Conservation (phyloP, 1,140 invertebrate genomes). For the Zaprionus ghesquierei region DNA sequence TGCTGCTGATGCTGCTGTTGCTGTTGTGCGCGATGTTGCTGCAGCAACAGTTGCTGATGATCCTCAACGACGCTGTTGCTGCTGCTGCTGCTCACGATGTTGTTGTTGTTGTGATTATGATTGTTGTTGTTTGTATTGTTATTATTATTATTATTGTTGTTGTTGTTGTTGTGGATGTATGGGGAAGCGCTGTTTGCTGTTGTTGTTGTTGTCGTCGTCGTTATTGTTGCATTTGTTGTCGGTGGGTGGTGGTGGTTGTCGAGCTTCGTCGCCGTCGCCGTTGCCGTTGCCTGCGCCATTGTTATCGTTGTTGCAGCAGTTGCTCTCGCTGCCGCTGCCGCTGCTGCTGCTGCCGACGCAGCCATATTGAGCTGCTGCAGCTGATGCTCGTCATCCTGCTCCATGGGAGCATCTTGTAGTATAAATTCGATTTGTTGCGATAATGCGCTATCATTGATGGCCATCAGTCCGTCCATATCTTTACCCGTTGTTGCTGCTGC, state of each 20-base stretch:
- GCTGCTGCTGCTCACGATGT: conserved; percentile 24
- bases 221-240: conserved; percentile 61
- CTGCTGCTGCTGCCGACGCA: conserved; percentile 18
- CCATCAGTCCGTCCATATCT: conserved; percentile 79
- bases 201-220: conserved; percentile 36
- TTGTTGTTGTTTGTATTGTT: conserved; percentile 34
- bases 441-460: conserved; percentile 81
- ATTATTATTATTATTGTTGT: conserved; percentile 43
- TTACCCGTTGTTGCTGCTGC: conserved; percentile 38
- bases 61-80: conserved; percentile 20
- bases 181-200: conserved; percentile 55
- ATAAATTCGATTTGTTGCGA: conserved; percentile 83
- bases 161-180: conserved; percentile 41
- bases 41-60: conserved; percentile 25
- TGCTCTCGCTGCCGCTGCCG: conserved; percentile 25
- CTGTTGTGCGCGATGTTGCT: conserved; percentile 25
- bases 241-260: conserved; percentile 66
- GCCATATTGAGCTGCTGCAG: conserved; percentile 38
- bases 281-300: conserved; percentile 37
- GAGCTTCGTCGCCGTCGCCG: conserved; percentile 15
- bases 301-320: conserved; percentile 55
- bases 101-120: conserved; percentile 44
- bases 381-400: conserved; percentile 72
- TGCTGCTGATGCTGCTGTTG: conserved; percentile 38
- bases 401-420: conserved; percentile 82